phyloP scores from a whole-genome alignment of 1,140 invertebrate genomes.

The Drosophila pruinosa region DNA sequence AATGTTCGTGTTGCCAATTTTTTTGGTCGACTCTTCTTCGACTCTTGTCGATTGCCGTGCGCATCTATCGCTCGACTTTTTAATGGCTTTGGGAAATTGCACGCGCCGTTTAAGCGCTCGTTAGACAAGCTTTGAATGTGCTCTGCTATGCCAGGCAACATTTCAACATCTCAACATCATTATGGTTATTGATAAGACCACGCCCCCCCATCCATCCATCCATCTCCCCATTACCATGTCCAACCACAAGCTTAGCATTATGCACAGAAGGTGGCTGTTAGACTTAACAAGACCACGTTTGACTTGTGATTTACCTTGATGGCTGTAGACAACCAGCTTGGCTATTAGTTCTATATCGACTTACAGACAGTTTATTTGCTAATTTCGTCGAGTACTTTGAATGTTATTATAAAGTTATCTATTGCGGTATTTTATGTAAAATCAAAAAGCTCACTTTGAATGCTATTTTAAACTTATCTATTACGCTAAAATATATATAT shows the following conservation, averaged over 20 bases:
- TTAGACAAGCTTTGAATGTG: slow-evolving; percentile 59
- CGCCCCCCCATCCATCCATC: neutral
- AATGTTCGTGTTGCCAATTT: slow-evolving; percentile 77
- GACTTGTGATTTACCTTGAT: slow-evolving; percentile 19
- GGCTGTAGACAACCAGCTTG: neutral
- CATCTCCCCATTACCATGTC: neutral
- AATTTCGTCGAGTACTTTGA: neutral
- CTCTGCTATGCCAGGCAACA: slow-evolving; percentile 11
- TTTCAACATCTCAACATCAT: slow-evolving; percentile 48
- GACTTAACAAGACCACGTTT: neutral
- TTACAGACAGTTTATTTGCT: slow-evolving; percentile 2
- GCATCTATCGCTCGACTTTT: slow-evolving; percentile 53
- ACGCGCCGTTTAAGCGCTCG: slow-evolving; percentile 77
- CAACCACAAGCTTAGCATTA: neutral
- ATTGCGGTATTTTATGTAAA: too few relatives aligned
- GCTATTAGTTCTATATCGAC: neutral
- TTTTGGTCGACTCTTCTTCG: slow-evolving; percentile 18
- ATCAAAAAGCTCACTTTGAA: too few relatives aligned
- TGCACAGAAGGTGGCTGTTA: neutral
- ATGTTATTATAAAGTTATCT: too few relatives aligned
- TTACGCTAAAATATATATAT: too few relatives aligned
- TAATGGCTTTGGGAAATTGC: slow-evolving; percentile 79
- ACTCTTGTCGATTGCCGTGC: neutral
- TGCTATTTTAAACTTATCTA: too few relatives aligned
- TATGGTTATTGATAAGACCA: slow-evolving; percentile 73